These are phyloP conservation scores for Crotalus horridus DNA, from an alignment of 2,113 vertebrate species.

Conservation along the genomic window DNA sequence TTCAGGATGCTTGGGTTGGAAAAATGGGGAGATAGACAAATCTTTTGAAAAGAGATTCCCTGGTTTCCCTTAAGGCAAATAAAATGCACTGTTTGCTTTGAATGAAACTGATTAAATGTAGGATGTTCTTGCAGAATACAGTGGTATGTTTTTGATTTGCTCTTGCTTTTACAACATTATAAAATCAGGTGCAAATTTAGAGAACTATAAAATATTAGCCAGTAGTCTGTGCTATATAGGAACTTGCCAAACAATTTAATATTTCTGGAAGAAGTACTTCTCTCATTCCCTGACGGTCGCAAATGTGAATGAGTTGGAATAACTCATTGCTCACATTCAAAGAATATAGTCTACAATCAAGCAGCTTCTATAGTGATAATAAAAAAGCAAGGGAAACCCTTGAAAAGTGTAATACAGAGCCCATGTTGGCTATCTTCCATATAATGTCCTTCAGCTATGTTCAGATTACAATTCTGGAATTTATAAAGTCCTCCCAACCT, in stretches of 20 bases:
- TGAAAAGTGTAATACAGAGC: not conserved
- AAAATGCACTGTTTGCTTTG: slow-evolving; percentile 53
- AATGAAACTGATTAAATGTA: slow-evolving; percentile 63
- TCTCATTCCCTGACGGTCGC: not conserved
- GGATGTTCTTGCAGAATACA: slow-evolving; percentile 26
- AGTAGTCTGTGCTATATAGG: accelerated
- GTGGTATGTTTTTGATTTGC: slow-evolving; percentile 64
- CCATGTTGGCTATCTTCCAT: not conserved
- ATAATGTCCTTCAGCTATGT: not conserved
- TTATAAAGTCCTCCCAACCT: not conserved
- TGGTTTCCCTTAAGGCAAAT: slow-evolving; percentile 26
- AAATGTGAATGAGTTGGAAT: not conserved
- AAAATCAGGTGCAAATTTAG: slow-evolving; percentile 61
- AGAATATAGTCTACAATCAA: not conserved
- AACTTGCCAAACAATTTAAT: slow-evolving; percentile 14
- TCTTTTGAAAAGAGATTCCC: not conserved
- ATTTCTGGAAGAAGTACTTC: slow-evolving; percentile 13
- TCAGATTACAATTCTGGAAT: not conserved
- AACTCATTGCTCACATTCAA: not conserved
- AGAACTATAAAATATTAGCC: slow-evolving; percentile 47
- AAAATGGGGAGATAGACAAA: not conserved
- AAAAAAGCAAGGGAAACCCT: not conserved
- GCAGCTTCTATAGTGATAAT: not conserved
- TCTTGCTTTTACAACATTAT: slow-evolving; percentile 61
- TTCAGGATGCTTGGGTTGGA: not conserved